phyloP scores from a whole-genome alignment of 2,888 invertebrate genomes.

The Drosophila neotestacea region DNA sequence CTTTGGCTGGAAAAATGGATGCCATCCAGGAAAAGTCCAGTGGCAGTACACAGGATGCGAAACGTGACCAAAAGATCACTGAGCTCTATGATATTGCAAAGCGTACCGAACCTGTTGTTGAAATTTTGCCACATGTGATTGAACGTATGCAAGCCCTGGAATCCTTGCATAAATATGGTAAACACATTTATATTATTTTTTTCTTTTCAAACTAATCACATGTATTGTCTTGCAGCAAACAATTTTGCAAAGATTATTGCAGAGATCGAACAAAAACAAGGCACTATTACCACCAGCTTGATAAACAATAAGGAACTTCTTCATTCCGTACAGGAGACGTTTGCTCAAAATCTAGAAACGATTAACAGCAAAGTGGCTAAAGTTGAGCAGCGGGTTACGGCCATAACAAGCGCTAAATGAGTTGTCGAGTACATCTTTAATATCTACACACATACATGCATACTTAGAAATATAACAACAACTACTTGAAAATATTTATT shows the following conservation, averaged over 20 bases:
- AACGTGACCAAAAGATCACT: slow-evolving; percentile 88
- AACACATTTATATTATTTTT: slow-evolving; percentile 17
- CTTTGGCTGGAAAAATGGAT: slow-evolving; percentile 92
- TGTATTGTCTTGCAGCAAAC: slow-evolving; percentile 88
- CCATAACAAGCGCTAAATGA: slow-evolving; percentile 81
- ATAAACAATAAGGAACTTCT: slow-evolving; percentile 92
- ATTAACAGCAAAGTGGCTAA: slow-evolving; percentile 91
- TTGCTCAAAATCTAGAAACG: slow-evolving; percentile 91
- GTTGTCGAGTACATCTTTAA: slow-evolving; percentile 4
- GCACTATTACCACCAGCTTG: slow-evolving; percentile 89
- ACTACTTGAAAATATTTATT: slow-evolving; percentile 39
- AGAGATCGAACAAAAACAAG: slow-evolving; percentile 92
- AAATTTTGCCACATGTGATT: slow-evolving; percentile 91
- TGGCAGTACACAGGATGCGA: slow-evolving; percentile 87
- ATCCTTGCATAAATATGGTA: slow-evolving; percentile 95
- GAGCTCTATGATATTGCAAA: slow-evolving; percentile 94
- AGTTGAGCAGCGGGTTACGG: slow-evolving; percentile 90
- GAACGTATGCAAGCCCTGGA: slow-evolving; percentile 95
- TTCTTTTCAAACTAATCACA: not conserved
- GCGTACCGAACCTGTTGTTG: slow-evolving; percentile 92
- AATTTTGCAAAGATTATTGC: slow-evolving; percentile 94
- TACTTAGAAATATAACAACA: slow-evolving; percentile 25
- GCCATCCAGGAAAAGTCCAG: slow-evolving; percentile 87
- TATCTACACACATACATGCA: slow-evolving; percentile 20
- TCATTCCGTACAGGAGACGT: slow-evolving; percentile 92